Evolutionary conservation across 2,113 vertebrate species (phyloP).

Genomic region (Cariama cristata): DNA sequence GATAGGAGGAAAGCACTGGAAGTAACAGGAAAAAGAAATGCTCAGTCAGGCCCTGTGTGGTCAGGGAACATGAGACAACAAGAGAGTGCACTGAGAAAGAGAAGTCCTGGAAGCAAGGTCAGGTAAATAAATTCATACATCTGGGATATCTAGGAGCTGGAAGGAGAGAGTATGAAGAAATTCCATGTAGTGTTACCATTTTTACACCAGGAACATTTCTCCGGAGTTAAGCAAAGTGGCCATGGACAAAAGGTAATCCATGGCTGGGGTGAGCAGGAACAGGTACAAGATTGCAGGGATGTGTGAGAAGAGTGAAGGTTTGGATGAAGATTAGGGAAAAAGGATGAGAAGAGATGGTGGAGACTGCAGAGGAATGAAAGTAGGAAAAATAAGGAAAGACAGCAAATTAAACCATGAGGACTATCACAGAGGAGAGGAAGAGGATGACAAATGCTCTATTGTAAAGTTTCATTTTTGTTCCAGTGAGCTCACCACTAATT

Average conservation of each 20-base stretch:
- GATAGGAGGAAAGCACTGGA: neutral
- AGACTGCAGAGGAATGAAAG: neutral
- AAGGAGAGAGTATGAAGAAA: neutral
- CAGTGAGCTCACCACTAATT: neutral
- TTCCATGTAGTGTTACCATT: neutral
- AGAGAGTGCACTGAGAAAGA: neutral
- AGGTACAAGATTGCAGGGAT: neutral
- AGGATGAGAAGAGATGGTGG: neutral
- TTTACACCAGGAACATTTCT: neutral
- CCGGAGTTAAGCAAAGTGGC: neutral
- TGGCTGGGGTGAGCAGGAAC: neutral
- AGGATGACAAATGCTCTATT: neutral
- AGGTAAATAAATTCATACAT: neutral
- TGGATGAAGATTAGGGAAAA: neutral
- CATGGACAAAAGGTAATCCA: neutral
- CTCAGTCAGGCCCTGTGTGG: accelerated
- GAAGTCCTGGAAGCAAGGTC: neutral
- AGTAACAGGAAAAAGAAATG: neutral
- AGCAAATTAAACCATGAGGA: neutral
- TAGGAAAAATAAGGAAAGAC: neutral
- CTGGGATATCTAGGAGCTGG: neutral
- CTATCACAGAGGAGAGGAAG: neutral
- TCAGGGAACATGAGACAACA: neutral
- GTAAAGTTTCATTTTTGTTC: neutral
- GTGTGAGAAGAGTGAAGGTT: neutral